Evolutionary conservation across 2,797 vertebrate species (phyloP), one percentile per base, ranked within the genome.

Genomic region (Lophius americanus): DNA sequence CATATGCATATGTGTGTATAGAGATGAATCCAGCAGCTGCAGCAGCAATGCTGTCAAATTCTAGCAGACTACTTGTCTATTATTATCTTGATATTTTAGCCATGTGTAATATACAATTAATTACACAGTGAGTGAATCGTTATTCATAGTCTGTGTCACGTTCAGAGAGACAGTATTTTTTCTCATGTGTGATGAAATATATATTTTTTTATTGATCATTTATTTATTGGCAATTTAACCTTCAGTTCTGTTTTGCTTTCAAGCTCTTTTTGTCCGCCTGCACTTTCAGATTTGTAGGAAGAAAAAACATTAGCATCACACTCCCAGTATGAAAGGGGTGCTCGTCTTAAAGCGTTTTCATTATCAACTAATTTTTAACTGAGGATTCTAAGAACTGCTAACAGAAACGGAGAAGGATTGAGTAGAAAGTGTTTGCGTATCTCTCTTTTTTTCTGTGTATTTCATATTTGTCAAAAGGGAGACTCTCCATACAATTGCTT

Each of bases 331-430:
- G 87, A 90, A 91, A 87, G 79, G 81, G 80, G 62, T 75, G 82
- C 85, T 84, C 59, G 57, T 84, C 82, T 85, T 82, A 85, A 88
- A 90, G 75, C 82, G 84, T 90, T 91, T 90, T 88, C 86, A 89
- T 91, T 90, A 90, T 91, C 84, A 91, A 91, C 85, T 90, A 93
- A 92, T 93, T 91, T 92, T 92, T 92, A 90, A 93, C 90, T 64
- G 76, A 89, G 82, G 78, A 88, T 89, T 89, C 86, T 73, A 73
- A 87, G 87, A 89, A 83, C 85, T 56, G 79, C 71, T 81, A 88
- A 86, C 76, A 68, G 67, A 69, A 82, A 69, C 72, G 59, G 75
- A 76, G 81, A 76, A 44, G 70, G 57, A 55, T 66, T 23, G 9
- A 39, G 56, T 36, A 36, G 39, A 64, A 72, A 61, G 70, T 64